Base-by-base conservation (phyloP, 2,888 invertebrate species). In the Cheilosia grossa region DNA sequence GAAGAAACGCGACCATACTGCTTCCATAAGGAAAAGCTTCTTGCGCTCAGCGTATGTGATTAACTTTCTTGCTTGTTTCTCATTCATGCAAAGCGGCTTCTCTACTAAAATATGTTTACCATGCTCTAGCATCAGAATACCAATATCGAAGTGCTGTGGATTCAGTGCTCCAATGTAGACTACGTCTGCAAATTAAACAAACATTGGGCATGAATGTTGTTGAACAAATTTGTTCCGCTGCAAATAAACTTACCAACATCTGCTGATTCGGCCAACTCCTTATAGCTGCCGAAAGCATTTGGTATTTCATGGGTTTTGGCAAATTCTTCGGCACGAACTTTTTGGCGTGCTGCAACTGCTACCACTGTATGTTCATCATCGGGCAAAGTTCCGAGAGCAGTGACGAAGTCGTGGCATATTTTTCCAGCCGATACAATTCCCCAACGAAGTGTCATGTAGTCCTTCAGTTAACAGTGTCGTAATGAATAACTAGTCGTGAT, bases 101-200 rank as follows among this genome's bases (percentile, higher is more conserved):
- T 98, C 98, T 90, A 98, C 97, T 2, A 98, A 92, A 1, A 98
- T 96, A 89, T 97, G 95, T 91, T 98, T 98, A 0, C 97, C 96
- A 88, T 95, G 93, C 83, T 95, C 94, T 27, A 98, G 92, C 94
- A 96, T 96, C 74, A 96, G 89, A 90, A 95, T 95, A 0, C 94
- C 93, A 4, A 96, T 92, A 47, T 94, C 93, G 87, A 94, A 95
- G 91, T 98, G 98, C 87, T 95, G 93, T 0, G 95, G 94, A 91
- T 97, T 95, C 24, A 98, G 91, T 1, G 94, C 93, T 5, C 97
- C 98, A 87, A 98, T 94, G 90, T 98, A 98, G 1, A 96, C 96
- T 15, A 98, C 94, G 91, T 98, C 98, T 98, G 88, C 91, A 90
- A 40, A 24, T 30, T 21, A 24, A 21, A 10, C 33, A 56, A 47